Base-by-base conservation (phyloP, 92 coral and sea anemone genomes). In the Bergia puertoricense region DNA sequence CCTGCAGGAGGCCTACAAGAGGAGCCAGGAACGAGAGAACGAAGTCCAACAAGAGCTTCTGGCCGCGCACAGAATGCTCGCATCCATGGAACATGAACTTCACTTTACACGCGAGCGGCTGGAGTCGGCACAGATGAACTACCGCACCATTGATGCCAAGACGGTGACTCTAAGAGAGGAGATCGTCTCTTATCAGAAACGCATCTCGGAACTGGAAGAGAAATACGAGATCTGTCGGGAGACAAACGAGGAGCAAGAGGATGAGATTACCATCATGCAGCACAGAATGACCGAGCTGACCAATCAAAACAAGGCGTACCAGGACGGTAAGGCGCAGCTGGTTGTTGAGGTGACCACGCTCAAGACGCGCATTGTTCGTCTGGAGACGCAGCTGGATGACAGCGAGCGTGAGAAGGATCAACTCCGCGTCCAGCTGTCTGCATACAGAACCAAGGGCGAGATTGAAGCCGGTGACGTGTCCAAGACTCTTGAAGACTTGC, bases 21-120 rank as follows among this genome's bases (percentile, higher is more conserved):
- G 98, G 82, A 93, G 98, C 72, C 99, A 97, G 88, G 98, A 95
- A 57, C 94, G 99, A 8, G 98, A 97, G 93, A 97, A 94, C 80
- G 99, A 97, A 18, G 81, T 97, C 73, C 98, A 95, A 51, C 94
- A 88, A 67, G 99, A 97, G 81, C 95, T 97, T 44, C 77, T 97
- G 88, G 90, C 88, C 50, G 96, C 97, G 37, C 95, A 95, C 89
- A 97, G 92, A 92, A 90, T 90, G 86, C 93, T 92, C 46, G 96
- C 97, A 23, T 86, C 88, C 42, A 68, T 97, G 89, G 98, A 95
- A 68, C 89, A 97, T 73, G 98, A 97, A 78, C 89, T 96, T 68
- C 75, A 88, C 51, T 79, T 83, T 11, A 80, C 96, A 43, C 90
- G 90, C n/a, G 99, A 97, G 87, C 89, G 90, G 39, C 20, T 91